Base-by-base conservation (phyloP, 2,797 vertebrate species). In the Erethizon dorsatum region DNA sequence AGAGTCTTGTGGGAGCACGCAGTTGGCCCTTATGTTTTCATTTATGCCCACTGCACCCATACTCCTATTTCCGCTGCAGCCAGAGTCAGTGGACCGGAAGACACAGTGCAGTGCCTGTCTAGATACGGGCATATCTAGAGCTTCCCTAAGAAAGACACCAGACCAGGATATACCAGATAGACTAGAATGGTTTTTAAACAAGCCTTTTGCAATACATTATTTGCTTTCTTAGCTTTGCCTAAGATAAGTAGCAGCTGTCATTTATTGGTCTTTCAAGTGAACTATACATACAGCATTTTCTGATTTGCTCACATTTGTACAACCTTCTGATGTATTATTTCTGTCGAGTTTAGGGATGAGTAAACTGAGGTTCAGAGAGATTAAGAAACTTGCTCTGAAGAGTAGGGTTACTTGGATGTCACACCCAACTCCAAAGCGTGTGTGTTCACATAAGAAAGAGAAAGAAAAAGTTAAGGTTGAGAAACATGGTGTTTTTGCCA, bases 181-280 rank as follows among this genome's bases (percentile, higher is more conserved):
- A 52, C 41, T 71, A 18, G 75, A 41, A 61, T 1, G 5, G 12
- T 37, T 56, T 37, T 28, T 95, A 87, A 90, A 65, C 24, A 88
- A 87, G 24, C 41, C 50, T 24, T 95, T 90, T 69, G 26, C n/a
- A 57, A 54, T 63, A 28, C n/a, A 57, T 45, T 89, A 26, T 96
- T 94, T 95, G 71, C 45, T 88, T 82, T 90, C 63, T 88, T 89
- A 83, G 31, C 86, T 41, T 71, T 22, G 28, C 13, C 45, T 71
- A 88, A 84, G 65, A 88, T 65, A 86, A 92, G 31, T 69, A 89
- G 22, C 75, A 79, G 52, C 82, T 90, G 9, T 79, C 79, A 79
- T 59, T 92, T 90, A 75, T 57, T 63, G 88, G 61, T 88, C 80
- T 84, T 92, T 94, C 83, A 37, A 87, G 31, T 24, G 57, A 91